Base-by-base conservation (phyloP, 92 coral and sea anemone species). In the Actinernus sp. region DNA sequence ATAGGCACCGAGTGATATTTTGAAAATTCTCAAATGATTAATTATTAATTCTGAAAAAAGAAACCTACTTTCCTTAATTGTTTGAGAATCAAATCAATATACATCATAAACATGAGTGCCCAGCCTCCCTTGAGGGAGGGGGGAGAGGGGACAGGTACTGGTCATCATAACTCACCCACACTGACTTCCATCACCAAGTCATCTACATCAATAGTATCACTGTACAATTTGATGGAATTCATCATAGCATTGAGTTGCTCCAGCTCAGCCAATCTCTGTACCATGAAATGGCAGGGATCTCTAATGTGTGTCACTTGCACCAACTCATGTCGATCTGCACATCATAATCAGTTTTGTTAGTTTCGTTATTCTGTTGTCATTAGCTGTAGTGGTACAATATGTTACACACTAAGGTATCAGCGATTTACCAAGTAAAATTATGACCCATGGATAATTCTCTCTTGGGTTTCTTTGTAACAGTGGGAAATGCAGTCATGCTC, bases 211-310 rank as follows among this genome's bases (percentile, higher is more conserved):
- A 95, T 64, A 19, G 88, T 63, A 47, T 87, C 88, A 51, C 99
- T 91, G 82, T 79, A 73, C 9, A 73, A 66, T 44, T 95, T 83
- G 74, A 95, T 88, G 24, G 88, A 77, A 16, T 95, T 89, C 97
- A 91, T 95, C 72, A 95, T 81, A 47, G 78, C 79, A 10, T 83
- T 77, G 3, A 95, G 86, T 58, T 76, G 88, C 29, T 91, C 99
- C 62, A 59, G 14, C 62, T 95, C 97, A 1, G 99, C 97, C 14
- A 84, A 81, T 73, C 97, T 64, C 58, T 91, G 99, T 29, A 95
- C 90, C 78, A 83, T 77, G 58, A 95, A 91, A 49, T 88, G 82
- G 47, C 95, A 79, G 10, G 99, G 99, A 74, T 92, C 97, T 40
- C 65, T 43, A 33, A 95, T 91, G 63, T 95, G 99, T 0, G 97